Percentiles rank a stretch among this genome's conserved stretches.
Evolutionary conservation across 2,113 vertebrate species (phyloP).

Genomic region (Kryptolebias marmoratus): DNA sequence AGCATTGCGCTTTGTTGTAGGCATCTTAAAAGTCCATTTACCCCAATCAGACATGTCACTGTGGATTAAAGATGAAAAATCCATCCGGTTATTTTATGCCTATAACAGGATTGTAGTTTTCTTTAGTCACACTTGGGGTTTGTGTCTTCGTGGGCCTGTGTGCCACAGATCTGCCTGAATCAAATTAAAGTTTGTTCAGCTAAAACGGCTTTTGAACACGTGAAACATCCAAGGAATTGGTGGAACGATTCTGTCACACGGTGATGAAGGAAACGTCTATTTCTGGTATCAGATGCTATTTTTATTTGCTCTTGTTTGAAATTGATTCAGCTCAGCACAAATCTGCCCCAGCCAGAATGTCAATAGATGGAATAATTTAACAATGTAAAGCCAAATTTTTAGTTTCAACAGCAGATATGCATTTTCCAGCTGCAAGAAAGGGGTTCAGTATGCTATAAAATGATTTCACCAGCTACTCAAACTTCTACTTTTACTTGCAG

Average conservation of each 20-base stretch:
- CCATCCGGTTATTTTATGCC: slow-evolving; percentile 9
- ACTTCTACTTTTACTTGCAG: too few species aligned
- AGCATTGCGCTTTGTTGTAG: background rate
- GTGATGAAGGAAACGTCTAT: slow-evolving; percentile 51
- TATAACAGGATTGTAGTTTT: slow-evolving; percentile 38
- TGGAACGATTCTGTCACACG: slow-evolving; percentile 42
- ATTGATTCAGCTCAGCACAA: slow-evolving; percentile 42
- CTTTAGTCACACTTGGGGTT: slow-evolving; percentile 37
- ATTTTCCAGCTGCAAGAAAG: background rate
- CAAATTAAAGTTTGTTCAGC: slow-evolving; percentile 28
- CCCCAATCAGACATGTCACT: background rate
- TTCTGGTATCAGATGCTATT: slow-evolving; percentile 60
- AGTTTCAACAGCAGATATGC: background rate
- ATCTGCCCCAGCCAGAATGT: slow-evolving; percentile 20
- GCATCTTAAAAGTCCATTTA: too few species aligned
- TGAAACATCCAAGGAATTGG: slow-evolving; percentile 24
- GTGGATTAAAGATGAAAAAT: background rate
- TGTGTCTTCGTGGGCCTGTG: slow-evolving; percentile 16
- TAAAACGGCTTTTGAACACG: slow-evolving; percentile 19
- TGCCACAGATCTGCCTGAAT: slow-evolving; percentile 17
- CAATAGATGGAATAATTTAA: slow-evolving; percentile 14
- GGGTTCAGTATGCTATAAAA: too few species aligned
- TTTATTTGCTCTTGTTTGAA: slow-evolving; percentile 50
- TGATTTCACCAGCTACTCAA: too few species aligned
- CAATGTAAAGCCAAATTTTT: slow-evolving; percentile 16